Percentiles rank a stretch among this genome's conserved stretches.
phyloP scores from a whole-genome alignment of 2,888 invertebrate genomes.

The Bimastos eiseni region DNA sequence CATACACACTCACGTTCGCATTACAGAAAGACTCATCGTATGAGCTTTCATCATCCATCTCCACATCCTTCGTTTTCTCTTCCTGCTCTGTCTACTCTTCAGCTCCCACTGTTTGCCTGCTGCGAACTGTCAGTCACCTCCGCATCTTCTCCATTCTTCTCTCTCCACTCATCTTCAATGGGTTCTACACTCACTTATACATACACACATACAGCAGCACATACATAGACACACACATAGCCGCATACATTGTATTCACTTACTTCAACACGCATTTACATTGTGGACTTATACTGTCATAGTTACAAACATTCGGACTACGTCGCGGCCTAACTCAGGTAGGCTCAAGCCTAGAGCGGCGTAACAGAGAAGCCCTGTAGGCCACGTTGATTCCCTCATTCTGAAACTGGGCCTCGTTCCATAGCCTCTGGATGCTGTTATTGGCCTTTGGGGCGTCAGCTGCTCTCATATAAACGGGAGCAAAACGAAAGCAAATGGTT shows the following conservation, averaged over 20 bases:
- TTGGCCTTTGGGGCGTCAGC: neutral
- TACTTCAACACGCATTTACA: no score
- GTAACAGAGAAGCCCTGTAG: neutral
- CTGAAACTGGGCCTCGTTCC: neutral
- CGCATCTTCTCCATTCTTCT: neutral
- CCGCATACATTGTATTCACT: neutral
- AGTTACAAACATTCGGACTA: neutral
- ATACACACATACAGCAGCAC: neutral
- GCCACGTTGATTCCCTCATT: neutral
- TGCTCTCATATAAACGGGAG: neutral
- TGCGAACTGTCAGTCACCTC: no score
- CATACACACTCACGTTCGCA: no score
- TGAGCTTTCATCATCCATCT: neutral
- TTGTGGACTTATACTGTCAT: neutral
- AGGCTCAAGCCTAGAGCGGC: neutral
- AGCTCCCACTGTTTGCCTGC: no score
- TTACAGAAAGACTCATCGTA: neutral
- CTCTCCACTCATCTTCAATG: neutral
- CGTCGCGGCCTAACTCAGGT: neutral
- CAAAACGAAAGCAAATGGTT: neutral
- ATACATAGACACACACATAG: neutral
- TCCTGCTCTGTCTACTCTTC: no score
- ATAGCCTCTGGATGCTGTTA: neutral
- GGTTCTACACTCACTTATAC: neutral
- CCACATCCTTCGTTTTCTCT: neutral